Evolutionary conservation across 2,797 vertebrate genomes (phyloP).

Genomic region (Lagorchestes hirsutus): DNA sequence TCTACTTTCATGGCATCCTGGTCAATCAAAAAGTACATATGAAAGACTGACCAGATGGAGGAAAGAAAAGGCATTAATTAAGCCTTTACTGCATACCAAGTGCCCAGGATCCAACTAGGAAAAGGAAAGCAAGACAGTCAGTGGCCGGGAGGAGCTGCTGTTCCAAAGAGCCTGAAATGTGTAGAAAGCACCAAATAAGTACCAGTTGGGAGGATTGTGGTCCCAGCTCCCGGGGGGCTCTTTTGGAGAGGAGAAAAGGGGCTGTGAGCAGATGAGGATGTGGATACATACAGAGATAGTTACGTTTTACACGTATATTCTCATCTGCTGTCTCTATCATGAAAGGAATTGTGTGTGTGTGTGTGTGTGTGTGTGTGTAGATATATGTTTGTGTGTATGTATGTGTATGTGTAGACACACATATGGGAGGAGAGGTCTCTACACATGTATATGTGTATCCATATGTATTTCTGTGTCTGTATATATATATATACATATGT

Average conservation of each 20-base stretch:
- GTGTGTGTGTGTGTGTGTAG: not conserved
- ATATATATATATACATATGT: not conserved
- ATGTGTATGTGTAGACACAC: not conserved
- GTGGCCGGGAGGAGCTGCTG: rapidly evolving
- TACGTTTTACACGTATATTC: not conserved
- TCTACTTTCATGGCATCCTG: not conserved
- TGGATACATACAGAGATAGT: too few species aligned
- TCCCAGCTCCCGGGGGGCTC: too few species aligned
- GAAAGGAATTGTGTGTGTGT: not conserved
- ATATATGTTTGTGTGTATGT: not conserved
- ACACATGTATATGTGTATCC: not conserved
- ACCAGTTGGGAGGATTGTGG: too few species aligned
- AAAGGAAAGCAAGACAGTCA: not conserved
- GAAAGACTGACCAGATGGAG: not conserved
- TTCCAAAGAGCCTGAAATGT: too few species aligned
- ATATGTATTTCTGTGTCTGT: not conserved
- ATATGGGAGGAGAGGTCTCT: not conserved
- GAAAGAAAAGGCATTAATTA: not conserved
- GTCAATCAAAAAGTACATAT: not conserved
- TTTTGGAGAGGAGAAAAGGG: not conserved
- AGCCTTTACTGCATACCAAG: not conserved
- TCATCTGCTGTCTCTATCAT: not conserved
- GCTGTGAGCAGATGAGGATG: not conserved
- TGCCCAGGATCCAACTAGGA: not conserved
- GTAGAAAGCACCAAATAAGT: not conserved